These are phyloP conservation scores for Ametastegia equiseti DNA, from an alignment of 2,888 invertebrate species.

Conservation along the genomic window DNA sequence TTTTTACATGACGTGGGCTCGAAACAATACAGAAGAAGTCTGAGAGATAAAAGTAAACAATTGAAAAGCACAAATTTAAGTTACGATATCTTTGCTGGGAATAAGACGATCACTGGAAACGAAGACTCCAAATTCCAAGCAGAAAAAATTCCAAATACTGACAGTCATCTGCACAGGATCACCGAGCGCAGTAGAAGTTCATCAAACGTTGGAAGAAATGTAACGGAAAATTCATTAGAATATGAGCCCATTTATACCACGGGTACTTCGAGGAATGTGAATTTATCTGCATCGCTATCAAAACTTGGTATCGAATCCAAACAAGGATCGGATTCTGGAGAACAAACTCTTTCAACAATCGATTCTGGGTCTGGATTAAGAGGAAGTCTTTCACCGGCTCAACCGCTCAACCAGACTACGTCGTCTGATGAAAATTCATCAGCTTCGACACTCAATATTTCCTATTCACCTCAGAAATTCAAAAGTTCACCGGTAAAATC, in stretches of 20 bases:
- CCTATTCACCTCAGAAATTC: conserved; percentile 29
- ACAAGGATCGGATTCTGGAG: background rate
- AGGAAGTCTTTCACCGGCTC: conserved; percentile 9
- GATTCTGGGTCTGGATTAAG: background rate
- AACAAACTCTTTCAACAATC: background rate
- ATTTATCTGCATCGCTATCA: background rate
- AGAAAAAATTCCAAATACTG: conserved; percentile 3
- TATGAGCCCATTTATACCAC: conserved; percentile 15
- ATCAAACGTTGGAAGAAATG: background rate
- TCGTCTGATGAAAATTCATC: conserved; percentile 32
- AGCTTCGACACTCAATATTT: conserved; percentile 33
- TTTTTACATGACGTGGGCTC: conserved; percentile 31
- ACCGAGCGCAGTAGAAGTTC: background rate
- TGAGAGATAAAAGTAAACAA: conserved; percentile 24
- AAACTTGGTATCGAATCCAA: conserved; percentile 10
- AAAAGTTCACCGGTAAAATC: conserved; percentile 52
- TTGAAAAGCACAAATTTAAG: background rate
- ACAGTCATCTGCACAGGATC: background rate
- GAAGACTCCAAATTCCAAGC: background rate
- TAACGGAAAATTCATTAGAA: background rate
- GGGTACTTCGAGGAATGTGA: background rate
- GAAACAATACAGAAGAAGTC: conserved; percentile 46
- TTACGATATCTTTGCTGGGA: background rate
- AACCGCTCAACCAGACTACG: conserved; percentile 1
- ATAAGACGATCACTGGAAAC: background rate